A percentile compares a stretch with the other conserved stretches of the same genome.
Conservation (phyloP, 2,888 invertebrate species). For the Rhopalosiphum nymphaeae region DNA sequence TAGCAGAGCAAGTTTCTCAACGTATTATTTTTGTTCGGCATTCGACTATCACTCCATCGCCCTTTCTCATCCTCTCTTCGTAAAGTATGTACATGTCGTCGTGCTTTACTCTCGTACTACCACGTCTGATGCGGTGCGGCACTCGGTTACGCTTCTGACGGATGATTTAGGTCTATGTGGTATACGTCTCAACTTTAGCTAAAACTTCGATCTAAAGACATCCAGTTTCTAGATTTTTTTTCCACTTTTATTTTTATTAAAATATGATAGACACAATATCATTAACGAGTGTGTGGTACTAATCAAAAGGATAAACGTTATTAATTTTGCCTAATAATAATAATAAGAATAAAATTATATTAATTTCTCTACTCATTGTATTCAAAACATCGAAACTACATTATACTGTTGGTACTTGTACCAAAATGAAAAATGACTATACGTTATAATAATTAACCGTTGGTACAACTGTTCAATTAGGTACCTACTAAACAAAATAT, state of each 20-base stretch:
- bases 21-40: conserved; percentile 34
- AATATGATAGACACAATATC: not conserved
- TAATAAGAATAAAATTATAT: not conserved
- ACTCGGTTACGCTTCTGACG: conserved; percentile 20
- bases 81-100: not conserved
- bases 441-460: not conserved
- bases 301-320: not conserved
- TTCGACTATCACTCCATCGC: not conserved
- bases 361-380: not conserved
- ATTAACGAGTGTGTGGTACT: not conserved
- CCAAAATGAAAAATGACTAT: not conserved
- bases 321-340: not conserved
- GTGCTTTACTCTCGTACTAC: not conserved
- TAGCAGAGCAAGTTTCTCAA: conserved; percentile 50
- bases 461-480: not conserved
- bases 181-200: conserved; percentile 33
- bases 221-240: not conserved
- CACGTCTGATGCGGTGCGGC: not conserved
- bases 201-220: conserved; percentile 40
- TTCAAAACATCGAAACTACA: not conserved
- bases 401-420: not conserved
- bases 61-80: not conserved
- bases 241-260: not conserved
- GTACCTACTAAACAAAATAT: not conserved
- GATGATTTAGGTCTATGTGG: conserved; percentile 29